Evolutionary conservation across 2,113 vertebrate species (phyloP), one percentile per base, ranked within the genome.

Genomic region (Ptilonorhynchus violaceus): DNA sequence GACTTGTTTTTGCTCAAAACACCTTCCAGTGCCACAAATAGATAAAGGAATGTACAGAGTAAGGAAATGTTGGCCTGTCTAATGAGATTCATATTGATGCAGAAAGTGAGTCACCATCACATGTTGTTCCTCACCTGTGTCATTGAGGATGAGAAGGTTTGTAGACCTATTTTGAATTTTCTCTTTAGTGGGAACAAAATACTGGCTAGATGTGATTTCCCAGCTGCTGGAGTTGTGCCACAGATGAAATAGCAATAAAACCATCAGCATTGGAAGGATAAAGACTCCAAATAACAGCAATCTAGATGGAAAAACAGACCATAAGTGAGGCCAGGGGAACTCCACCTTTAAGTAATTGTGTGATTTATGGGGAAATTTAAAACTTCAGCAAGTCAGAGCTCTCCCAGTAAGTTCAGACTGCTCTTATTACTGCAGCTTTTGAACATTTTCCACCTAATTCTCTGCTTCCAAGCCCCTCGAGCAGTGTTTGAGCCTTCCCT

Each of bases 121-220:
- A 10, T 16, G 28, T 23, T 88, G 53, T 24, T 47, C 56, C 53
- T 98, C 87, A 99, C 99, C 99, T 96, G 99, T 98, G 42, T 99
- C 98, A 95, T 99, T 99, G 96, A 98, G 89, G 49, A 99, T 95
- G 88, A 99, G 97, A 15, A 99, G 98, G 85, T 98, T 98, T 46
- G 98, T 98, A 12, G 93, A 81, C 63, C 98, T 98, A 15, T 95
- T 98, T 44, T 67, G 97, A 7, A 93, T 95, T 6, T 96, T 93
- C 96, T 98, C 97, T 88, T 98, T 97, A 24, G 84, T 96, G 24
- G 93, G 97, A 27, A 99, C 98, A 52, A 99, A 99, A 97, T 99
- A 99, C 0, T 97, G 85, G 41, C 96, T 95, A 11, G 99, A 98
- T 5, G 97, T 96, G 91, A 99, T 98, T 93, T 99, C 98, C 67